Evolutionary conservation across 2,888 invertebrate genomes (phyloP).

Genomic region (Tyria jacobaeae): DNA sequence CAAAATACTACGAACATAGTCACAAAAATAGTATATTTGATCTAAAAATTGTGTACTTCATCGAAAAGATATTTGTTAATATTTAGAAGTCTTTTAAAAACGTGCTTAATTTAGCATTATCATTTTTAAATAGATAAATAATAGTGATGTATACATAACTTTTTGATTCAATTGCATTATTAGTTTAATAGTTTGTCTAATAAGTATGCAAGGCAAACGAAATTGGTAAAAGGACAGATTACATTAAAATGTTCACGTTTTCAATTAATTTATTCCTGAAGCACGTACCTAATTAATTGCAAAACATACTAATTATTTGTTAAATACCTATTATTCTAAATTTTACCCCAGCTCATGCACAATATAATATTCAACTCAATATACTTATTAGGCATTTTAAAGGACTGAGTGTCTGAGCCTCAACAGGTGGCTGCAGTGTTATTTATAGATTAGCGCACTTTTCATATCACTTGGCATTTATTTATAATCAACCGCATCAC

Average conservation of each 20-base stretch:
- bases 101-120: too few relatives aligned
- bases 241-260: too few relatives aligned
- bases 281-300: too few relatives aligned
- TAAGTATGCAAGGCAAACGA: too few relatives aligned
- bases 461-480: neutral
- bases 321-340: too few relatives aligned
- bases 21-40: neutral
- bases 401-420: neutral
- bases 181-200: too few relatives aligned
- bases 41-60: neutral
- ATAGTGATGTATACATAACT: neutral
- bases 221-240: too few relatives aligned
- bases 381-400: neutral
- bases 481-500: constrained; percentile 2
- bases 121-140: too few relatives aligned
- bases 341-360: too few relatives aligned
- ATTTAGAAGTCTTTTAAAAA: neutral
- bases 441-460: constrained; percentile 6
- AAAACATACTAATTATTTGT: too few relatives aligned
- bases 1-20: neutral
- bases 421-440: neutral
- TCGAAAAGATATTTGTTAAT: neutral
- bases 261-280: too few relatives aligned
- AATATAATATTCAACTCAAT: too few relatives aligned
- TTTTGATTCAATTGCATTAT: neutral